Base-by-base conservation (phyloP, 2,888 invertebrate species). In the Scaptomyza cyrtandrae region DNA sequence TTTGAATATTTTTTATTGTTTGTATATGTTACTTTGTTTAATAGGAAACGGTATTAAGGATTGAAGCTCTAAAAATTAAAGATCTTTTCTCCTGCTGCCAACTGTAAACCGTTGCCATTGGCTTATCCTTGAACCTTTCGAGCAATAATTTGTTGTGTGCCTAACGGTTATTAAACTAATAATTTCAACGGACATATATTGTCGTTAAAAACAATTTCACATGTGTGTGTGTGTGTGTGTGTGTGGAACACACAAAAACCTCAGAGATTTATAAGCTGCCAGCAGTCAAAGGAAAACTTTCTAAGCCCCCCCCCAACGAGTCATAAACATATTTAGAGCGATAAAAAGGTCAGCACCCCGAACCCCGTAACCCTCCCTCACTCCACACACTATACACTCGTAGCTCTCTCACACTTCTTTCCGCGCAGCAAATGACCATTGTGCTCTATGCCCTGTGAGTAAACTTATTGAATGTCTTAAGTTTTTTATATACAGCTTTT, bases 391-490 rank as follows among this genome's bases (percentile, higher is more conserved):
- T 27, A 41, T 0, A 24, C 19, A 29, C 29, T 29, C 29, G 24
- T 24, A 24, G 24, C 41, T 9, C 2, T 0, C 24, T 7, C 13
- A 5, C 35, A 35, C 35, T 37, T 13, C 13, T 11, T 6, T 13
- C 5, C n/a, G 9, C 35, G 10, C 27, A 5, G 11, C 35, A 45
- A 31, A 14, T 62, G 29, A 50, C 58, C 63, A 54, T 44, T 56
- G n/a, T 49, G 57, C 44, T 37, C 37, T 6, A 6, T 55, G 27
- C 39, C 37, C 24, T 70, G 70, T 75, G 56, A 82, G 84, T 74
- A 82, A 85, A 90, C 81, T 90, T 90, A 90, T 90, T 89, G 89
- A 90, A 90, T 89, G 82, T 90, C 90, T 90, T 90, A 85, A 88
- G 89, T 89, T 90, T 86, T 86, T 78, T 80, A 41, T 41, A 74